phyloP scores from a whole-genome alignment of 2,113 vertebrate genomes.

The Psephotus haematonotus region DNA sequence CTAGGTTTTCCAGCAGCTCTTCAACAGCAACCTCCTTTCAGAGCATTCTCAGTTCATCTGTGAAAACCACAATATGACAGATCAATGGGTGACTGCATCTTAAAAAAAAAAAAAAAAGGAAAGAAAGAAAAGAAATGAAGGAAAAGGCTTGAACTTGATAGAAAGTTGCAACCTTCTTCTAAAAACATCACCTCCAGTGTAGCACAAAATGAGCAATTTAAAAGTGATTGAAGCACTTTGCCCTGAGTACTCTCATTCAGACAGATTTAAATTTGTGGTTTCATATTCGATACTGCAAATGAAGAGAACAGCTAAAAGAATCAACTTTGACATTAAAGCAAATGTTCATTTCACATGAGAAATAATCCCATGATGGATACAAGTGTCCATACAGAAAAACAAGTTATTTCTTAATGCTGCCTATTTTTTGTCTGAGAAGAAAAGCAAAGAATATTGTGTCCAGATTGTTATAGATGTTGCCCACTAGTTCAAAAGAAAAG shows the following conservation, averaged over 20 bases:
- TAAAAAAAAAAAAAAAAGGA: not conserved
- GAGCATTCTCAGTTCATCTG: constrained; percentile 42
- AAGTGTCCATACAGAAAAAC: constrained; percentile 31
- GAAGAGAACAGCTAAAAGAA: constrained; percentile 40
- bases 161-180: constrained; percentile 45
- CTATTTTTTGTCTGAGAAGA: constrained; percentile 15
- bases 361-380: constrained; percentile 45
- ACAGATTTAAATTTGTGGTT: constrained; percentile 49
- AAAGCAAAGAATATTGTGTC: constrained; percentile 24
- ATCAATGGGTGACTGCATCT: constrained; percentile 22
- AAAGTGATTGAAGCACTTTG: constrained; percentile 46
- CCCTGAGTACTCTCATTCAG: constrained; percentile 16
- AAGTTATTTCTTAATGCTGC: constrained; percentile 18
- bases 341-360: constrained; percentile 5
- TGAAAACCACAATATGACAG: constrained; percentile 46
- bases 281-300: constrained; percentile 14
- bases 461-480: not conserved
- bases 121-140: not conserved
- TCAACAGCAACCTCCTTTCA: constrained; percentile 35
- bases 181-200: constrained; percentile 27
- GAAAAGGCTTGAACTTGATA: constrained; percentile 36
- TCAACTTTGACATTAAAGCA: constrained; percentile 37
- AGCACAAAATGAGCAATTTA: constrained; percentile 61
- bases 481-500: not conserved
- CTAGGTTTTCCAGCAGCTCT: constrained; percentile 25